A percentile compares a stretch with the other conserved stretches of the same genome.
Evolutionary conservation across 1,140 invertebrate species (phyloP).

Genomic region (Leucophenga varia): DNA sequence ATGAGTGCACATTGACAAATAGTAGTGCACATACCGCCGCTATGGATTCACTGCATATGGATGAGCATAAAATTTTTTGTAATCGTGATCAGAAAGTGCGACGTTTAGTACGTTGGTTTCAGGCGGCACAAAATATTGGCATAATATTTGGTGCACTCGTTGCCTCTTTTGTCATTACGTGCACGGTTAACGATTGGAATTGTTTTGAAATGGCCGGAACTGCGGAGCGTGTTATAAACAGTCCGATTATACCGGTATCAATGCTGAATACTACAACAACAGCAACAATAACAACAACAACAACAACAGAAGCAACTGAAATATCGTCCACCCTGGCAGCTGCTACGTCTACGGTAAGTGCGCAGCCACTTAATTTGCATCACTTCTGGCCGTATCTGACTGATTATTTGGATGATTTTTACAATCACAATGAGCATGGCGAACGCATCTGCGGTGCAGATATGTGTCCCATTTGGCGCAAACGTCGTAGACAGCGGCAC

Average conservation of each 20-base stretch:
- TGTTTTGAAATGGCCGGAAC: conserved; percentile 26
- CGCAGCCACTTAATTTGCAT: neutral
- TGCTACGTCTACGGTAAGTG: neutral
- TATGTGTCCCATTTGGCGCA: conserved; percentile 57
- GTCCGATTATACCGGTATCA: too few relatives aligned
- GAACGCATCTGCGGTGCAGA: conserved; percentile 60
- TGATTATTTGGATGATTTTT: conserved; percentile 51
- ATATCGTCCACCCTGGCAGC: neutral
- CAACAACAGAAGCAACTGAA: neutral
- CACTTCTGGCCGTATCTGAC: conserved; percentile 8
- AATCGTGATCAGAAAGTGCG: conserved; percentile 55
- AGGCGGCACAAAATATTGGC: conserved; percentile 61
- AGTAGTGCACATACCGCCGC: conserved; percentile 52
- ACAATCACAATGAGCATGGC: conserved; percentile 57
- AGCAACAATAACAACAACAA: neutral
- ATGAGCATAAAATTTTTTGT: conserved; percentile 56
- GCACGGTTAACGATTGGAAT: conserved; percentile 47
- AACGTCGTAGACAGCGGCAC: conserved; percentile 4
- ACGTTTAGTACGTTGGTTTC: conserved; percentile 51
- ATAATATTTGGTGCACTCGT: conserved; percentile 60
- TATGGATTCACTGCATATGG: conserved; percentile 45
- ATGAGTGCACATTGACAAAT: conserved; percentile 48
- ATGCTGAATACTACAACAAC: neutral
- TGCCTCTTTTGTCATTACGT: conserved; percentile 58
- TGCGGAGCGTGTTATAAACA: too few relatives aligned